Conservation (phyloP, 2,113 vertebrate species). For the Caloenas nicobarica region DNA sequence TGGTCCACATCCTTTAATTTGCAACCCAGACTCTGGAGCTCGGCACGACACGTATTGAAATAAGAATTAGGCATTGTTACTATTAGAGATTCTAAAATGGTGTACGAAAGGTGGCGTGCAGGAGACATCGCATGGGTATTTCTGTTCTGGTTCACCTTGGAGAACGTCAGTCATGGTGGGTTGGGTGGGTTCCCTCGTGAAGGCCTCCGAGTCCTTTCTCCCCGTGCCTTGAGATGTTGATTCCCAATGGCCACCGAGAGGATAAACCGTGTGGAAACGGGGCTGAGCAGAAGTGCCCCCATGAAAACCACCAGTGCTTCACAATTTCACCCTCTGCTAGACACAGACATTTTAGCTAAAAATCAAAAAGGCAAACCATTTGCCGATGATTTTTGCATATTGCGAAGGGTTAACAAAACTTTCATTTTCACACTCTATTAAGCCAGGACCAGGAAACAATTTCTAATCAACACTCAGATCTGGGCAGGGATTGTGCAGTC, state of each 20-base stretch:
- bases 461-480: constrained; percentile 82
- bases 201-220: not conserved
- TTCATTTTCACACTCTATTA: constrained; percentile 82
- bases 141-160: not conserved
- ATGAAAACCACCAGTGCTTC: not conserved
- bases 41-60: not conserved
- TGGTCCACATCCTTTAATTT: not conserved
- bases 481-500: constrained; percentile 76
- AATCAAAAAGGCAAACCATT: constrained; percentile 25
- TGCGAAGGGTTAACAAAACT: constrained; percentile 72
- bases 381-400: constrained; percentile 45
- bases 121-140: not conserved
- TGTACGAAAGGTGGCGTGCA: rapidly evolving
- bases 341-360: not conserved
- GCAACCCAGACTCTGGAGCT: not conserved
- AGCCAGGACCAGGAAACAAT: constrained; percentile 81
- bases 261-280: not conserved
- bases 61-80: not conserved
- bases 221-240: not conserved
- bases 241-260: not conserved
- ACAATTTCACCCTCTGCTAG: not conserved
- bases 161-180: rapidly evolving
- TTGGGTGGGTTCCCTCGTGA: not conserved
- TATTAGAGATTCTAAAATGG: not conserved
- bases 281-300: not conserved